Evolutionary conservation across 2,888 invertebrate genomes (phyloP), one percentile per base, ranked within the genome.

Genomic region (Suillia variegata): DNA sequence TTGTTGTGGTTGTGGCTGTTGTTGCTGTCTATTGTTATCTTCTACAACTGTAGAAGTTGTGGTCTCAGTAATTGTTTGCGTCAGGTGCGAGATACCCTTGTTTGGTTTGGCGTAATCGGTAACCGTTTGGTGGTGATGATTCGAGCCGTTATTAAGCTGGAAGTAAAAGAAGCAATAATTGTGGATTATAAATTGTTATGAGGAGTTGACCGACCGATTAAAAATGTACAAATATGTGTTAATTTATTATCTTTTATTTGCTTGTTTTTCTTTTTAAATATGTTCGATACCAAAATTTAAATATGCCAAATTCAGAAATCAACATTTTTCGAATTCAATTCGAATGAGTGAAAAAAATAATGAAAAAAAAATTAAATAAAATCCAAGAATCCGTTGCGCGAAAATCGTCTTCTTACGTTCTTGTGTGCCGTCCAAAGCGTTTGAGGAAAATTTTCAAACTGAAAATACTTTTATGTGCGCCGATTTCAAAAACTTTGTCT

Each of bases 101-200:
- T 85, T 86, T 53, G 87, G 87, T 73, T 87, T 88, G 67, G 89
- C 89, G 89, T 90, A 89, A 73, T 89, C 89, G 67, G 87, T 86
- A 65, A 88, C 87, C 70, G 87, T 87, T 71, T 88, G 87, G 67
- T 85, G 86, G 71, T 88, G 88, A 70, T 86, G 87, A 60, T 77
- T 74, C 62, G 83, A 84, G 65, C 85, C 84, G 74, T 86, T 85
- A 77, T 86, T 87, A 67, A 89, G 86, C 88, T 89, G 83, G 22
- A 81, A 80, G 21, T 21, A 38, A 8, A 38, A 38, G n/a, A 55
- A 12, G 15, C n/a, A n/a, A n/a, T n/a, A n/a, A n/a, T n/a, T n/a
- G n/a, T n/a, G n/a, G 26, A 18, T 22, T 24, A n/a, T 49, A 51
- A 54, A 33, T 18, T 54, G 56, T 55, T 59, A 34, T 22, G 22